Evolutionary conservation across 2,113 vertebrate genomes (phyloP).

Genomic region (Entelurus aequoreus): DNA sequence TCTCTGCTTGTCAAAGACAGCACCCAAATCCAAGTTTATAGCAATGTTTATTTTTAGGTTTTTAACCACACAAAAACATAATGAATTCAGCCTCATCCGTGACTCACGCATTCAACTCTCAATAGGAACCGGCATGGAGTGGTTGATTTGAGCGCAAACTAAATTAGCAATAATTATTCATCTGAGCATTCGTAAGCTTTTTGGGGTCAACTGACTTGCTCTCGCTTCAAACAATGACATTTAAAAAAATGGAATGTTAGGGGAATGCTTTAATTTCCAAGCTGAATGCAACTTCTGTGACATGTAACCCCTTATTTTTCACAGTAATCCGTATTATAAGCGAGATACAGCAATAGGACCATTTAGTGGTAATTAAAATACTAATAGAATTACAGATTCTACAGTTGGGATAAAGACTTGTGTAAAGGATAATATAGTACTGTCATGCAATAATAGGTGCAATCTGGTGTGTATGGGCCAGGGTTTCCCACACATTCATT

Average conservation of each 20-base stretch:
- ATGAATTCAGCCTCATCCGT: too few relatives aligned
- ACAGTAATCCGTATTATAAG: conserved; percentile 7
- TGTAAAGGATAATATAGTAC: conserved; percentile 8
- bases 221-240: not conserved
- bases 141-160: not conserved
- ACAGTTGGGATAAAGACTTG: conserved; percentile 19
- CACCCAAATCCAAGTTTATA: too few relatives aligned
- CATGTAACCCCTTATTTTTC: conserved; percentile 26
- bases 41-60: too few relatives aligned
- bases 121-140: not conserved
- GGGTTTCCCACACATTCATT: too few relatives aligned
- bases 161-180: not conserved
- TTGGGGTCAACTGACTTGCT: not conserved
- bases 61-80: too few relatives aligned
- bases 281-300: conserved; percentile 16
- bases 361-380: conserved; percentile 1
- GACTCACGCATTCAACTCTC: not conserved
- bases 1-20: too few relatives aligned
- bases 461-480: conserved; percentile 20
- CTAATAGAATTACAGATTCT: conserved; percentile 14
- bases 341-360: conserved; percentile 16
- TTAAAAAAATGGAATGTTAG: conserved; percentile 7
- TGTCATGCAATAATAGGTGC: conserved; percentile 24
- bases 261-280: conserved; percentile 2
- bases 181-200: not conserved